These are phyloP conservation scores for Parauchenoglanis ngamensis DNA, from an alignment of 2,797 vertebrate species.

Conservation along the genomic window DNA sequence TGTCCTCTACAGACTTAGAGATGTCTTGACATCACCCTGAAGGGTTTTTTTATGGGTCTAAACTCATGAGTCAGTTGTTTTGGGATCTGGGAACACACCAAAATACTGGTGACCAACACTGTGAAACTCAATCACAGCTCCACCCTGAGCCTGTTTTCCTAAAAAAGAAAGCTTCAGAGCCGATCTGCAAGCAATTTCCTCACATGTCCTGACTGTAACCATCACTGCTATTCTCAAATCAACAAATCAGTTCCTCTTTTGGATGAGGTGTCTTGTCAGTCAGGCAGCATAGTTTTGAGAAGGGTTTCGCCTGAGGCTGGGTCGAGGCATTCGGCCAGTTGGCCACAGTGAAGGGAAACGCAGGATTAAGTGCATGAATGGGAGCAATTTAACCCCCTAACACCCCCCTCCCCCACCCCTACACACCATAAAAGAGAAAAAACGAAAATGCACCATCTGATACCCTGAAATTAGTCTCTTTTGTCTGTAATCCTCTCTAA, in stretches of 20 bases:
- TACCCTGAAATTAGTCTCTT: constrained; percentile 61
- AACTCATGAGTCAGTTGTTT: neutral
- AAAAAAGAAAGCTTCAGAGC: neutral
- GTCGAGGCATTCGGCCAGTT: constrained; percentile 49
- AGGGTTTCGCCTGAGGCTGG: constrained; percentile 37
- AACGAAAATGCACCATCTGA: constrained; percentile 56
- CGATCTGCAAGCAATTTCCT: neutral
- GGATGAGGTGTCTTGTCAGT: neutral
- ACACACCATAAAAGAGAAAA: constrained; percentile 25
- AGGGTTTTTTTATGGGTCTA: neutral
- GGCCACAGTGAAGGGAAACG: constrained; percentile 51
- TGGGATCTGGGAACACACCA: neutral
- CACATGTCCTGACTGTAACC: neutral
- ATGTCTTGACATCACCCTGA: constrained; percentile 2
- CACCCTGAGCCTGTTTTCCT: too few relatives aligned
- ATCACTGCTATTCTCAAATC: constrained; percentile 5
- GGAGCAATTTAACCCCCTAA: constrained; percentile 50
- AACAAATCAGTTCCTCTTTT: neutral
- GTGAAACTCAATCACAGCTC: neutral
- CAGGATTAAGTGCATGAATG: constrained; percentile 52
- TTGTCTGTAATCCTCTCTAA: constrained; percentile 62
- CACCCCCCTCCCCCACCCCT: neutral
- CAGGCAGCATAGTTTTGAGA: constrained; percentile 30
- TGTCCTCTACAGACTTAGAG: constrained; percentile 3
- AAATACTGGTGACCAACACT: neutral